Percentiles rank a stretch among this genome's conserved stretches.
Conservation (phyloP, 2,888 invertebrate species). For the Lucinisca nassula region DNA sequence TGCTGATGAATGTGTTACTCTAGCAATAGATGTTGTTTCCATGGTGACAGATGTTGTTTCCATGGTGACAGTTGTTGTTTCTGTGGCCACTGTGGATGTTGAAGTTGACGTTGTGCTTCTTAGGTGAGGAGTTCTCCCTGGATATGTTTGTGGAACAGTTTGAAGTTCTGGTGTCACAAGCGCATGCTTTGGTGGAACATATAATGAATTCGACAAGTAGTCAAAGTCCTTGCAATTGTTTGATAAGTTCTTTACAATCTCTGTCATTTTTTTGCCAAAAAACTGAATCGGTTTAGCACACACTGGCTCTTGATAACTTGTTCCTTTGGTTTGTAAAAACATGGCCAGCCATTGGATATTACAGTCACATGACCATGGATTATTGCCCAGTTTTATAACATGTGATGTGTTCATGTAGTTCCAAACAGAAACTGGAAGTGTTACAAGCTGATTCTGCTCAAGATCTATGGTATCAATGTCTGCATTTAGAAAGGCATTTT, state of each 20-base stretch:
- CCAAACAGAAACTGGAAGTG: conserved; percentile 68
- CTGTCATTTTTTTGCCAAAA: conserved; percentile 53
- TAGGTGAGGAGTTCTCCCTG: conserved; percentile 30
- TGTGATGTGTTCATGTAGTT: conserved; percentile 61
- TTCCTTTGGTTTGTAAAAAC: conserved; percentile 36
- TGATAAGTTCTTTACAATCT: conserved; percentile 51
- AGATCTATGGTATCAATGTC: conserved; percentile 68
- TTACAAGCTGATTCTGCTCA: conserved; percentile 60
- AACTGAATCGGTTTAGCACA: conserved; percentile 64
- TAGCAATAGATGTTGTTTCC: conserved; percentile 30
- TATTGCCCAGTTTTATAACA: conserved; percentile 56
- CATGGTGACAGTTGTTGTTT: background rate
- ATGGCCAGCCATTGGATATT: conserved; percentile 73
- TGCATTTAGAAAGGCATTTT: conserved; percentile 69
- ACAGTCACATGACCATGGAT: conserved; percentile 79
- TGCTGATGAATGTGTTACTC: background rate
- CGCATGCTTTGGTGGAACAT: conserved; percentile 42
- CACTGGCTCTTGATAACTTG: conserved; percentile 43
- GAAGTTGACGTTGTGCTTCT: conserved; percentile 15
- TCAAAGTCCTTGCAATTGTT: conserved; percentile 47
- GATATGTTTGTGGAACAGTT: conserved; percentile 18
- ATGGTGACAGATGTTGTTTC: conserved; percentile 20
- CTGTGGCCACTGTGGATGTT: background rate
- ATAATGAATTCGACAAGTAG: background rate
- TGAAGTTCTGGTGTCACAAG: conserved; percentile 42